phyloP scores from a whole-genome alignment of 2,888 invertebrate species.

The Napeogenes inachia region DNA sequence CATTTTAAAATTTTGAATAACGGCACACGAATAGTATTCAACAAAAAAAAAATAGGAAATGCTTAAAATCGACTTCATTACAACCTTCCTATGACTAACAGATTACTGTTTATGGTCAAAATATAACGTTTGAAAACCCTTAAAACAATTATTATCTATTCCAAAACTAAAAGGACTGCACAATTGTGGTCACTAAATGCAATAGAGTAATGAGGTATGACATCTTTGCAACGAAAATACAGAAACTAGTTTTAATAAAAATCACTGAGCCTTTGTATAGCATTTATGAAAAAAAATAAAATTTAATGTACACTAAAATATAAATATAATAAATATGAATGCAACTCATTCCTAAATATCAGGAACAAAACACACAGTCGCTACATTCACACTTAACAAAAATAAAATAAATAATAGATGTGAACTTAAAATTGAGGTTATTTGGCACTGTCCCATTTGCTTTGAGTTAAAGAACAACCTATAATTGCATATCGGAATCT shows the following conservation, averaged over 20 bases:
- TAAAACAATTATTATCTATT: slow-evolving; percentile 27
- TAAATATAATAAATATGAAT: slow-evolving; percentile 76
- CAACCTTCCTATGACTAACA: slow-evolving; percentile 17
- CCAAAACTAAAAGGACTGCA: slow-evolving; percentile 34
- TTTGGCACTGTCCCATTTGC: slow-evolving; percentile 75
- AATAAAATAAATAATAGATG: slow-evolving; percentile 60
- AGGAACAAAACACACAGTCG: slow-evolving; percentile 75
- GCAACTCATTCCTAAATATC: slow-evolving; percentile 77
- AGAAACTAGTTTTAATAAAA: slow-evolving; percentile 39
- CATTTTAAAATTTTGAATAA: too few relatives aligned
- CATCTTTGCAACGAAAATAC: slow-evolving; percentile 26
- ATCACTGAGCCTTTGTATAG: slow-evolving; percentile 73
- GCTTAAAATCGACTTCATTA: slow-evolving; percentile 18
- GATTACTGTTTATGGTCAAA: slow-evolving; percentile 24
- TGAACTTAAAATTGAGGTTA: slow-evolving; percentile 71
- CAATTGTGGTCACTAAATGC: slow-evolving; percentile 28
- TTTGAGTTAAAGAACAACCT: slow-evolving; percentile 35
- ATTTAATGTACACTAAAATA: slow-evolving; percentile 67
- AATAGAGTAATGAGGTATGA: slow-evolving; percentile 29
- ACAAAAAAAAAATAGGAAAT: neutral
- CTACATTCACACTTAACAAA: slow-evolving; percentile 74
- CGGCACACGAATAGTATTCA: neutral
- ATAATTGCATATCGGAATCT: slow-evolving; percentile 38
- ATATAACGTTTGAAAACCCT: slow-evolving; percentile 25
- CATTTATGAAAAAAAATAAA: slow-evolving; percentile 61